Base-by-base conservation (phyloP, 2,888 invertebrate genomes). In the Saturnia pavonia region DNA sequence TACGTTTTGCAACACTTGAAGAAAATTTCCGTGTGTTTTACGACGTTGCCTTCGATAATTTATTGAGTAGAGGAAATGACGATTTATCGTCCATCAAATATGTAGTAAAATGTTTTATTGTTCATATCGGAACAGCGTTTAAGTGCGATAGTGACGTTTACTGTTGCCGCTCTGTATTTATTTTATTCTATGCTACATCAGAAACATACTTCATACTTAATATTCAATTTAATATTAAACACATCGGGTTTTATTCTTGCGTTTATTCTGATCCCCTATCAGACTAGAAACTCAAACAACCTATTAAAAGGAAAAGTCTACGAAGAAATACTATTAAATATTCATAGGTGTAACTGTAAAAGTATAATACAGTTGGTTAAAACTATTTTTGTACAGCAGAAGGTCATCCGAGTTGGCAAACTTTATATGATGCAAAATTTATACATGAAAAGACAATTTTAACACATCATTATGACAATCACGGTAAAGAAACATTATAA, bases 21-120 rank as follows among this genome's bases (percentile, higher is more conserved):
- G 60, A 68, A 68, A 65, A 65, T 66, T 67, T 70, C 68, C 67
- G 66, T 71, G 68, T 68, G 60, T 67, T 73, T 73, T 76, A 79
- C 77, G 76, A 75, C 72, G 75, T 74, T 72, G 72, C 74, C 70
- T 72, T 68, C 71, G 70, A 75, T 77, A 77, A 79, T 80, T 81
- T 80, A 81, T 81, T 76, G 75, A 43, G 73, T 74, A 76, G 76
- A 72, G 75, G 76, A 80, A 80, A 83, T 82, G 75, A 82, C 83
- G 81, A 85, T 85, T 84, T 85, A 85, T 80, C 69, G 79, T 70
- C 77, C 80, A 80, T 82, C 78, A 81, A 83, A 82, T 76, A 74
- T 72, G 80, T 78, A 74, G 71, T 82, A 78, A 84, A 82, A 76
- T 69, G 73, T 75, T 82, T 83, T 83, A 85, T 74, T 76, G 77